These are phyloP conservation scores for Cerastoderma edule DNA, from an alignment of 2,888 invertebrate genomes.

Conservation along the genomic window DNA sequence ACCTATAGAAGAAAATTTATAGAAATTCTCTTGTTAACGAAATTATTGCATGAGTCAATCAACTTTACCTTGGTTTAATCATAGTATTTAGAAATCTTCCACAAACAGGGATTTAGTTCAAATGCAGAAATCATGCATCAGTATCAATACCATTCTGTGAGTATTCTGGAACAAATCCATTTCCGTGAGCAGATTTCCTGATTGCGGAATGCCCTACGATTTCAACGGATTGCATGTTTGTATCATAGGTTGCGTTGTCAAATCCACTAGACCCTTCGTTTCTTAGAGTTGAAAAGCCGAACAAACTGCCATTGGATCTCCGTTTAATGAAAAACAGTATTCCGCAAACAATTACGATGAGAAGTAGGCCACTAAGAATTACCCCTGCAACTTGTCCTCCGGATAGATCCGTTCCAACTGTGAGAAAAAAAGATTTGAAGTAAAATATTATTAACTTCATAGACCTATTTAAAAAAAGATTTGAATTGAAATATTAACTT, in stretches of 20 bases:
- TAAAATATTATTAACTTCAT: not conserved
- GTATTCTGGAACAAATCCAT: no score
- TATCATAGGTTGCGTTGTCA: constrained; percentile 54
- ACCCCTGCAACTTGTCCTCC: constrained; percentile 46
- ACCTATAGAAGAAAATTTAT: no score
- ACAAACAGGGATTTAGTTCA: no score
- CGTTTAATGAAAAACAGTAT: constrained; percentile 39
- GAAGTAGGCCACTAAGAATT: constrained; percentile 32
- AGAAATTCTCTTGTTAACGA: no score
- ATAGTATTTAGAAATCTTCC: no score
- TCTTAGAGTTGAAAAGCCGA: constrained; percentile 22
- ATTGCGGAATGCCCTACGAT: not conserved
- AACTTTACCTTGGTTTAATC: no score
- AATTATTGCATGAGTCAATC: no score
- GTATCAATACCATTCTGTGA: no score
- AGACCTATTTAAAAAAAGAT: not conserved
- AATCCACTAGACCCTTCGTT: constrained; percentile 27
- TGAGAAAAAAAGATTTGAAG: not conserved
- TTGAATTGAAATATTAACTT: not conserved
- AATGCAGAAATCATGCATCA: no score
- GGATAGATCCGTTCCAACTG: constrained; percentile 27
- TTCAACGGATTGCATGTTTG: constrained; percentile 22
- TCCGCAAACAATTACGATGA: constrained; percentile 25
- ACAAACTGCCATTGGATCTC: constrained; percentile 12
- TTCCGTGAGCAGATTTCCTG: constrained; percentile 1